Evolutionary conservation across 2,888 invertebrate genomes (phyloP).

Genomic region (Diaphora mendica): DNA sequence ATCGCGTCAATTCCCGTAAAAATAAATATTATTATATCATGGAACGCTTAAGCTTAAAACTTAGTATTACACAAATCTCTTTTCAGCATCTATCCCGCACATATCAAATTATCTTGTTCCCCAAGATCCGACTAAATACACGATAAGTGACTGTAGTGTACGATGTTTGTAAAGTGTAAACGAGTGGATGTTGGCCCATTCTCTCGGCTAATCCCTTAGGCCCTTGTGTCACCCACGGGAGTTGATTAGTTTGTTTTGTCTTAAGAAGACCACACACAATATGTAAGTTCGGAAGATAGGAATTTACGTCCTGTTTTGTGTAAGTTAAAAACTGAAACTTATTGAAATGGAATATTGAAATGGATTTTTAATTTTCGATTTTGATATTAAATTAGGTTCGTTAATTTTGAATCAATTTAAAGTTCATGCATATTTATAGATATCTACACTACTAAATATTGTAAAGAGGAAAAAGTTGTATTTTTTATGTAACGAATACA

Average conservation of each 20-base stretch:
- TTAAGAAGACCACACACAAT: slow-evolving; percentile 28
- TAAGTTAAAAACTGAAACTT: background rate
- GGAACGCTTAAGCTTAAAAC: no score
- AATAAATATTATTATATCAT: no score
- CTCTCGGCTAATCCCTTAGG: slow-evolving; percentile 18
- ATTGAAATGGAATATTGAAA: background rate
- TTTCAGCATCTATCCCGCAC: no score
- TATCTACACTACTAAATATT: no score
- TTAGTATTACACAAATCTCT: no score
- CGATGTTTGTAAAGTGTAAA: slow-evolving; percentile 17
- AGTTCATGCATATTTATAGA: no score
- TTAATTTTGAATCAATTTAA: no score
- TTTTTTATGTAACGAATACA: no score
- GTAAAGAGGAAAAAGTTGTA: no score
- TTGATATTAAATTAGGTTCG: no score
- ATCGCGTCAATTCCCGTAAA: no score
- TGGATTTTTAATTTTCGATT: no score
- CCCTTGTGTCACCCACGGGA: slow-evolving; percentile 12
- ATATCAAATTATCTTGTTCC: background rate
- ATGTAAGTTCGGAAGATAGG: slow-evolving; percentile 1
- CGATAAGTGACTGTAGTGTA: slow-evolving; percentile 10
- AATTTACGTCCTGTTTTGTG: slow-evolving; percentile 4
- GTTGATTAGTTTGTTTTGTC: slow-evolving; percentile 24
- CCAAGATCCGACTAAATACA: background rate
- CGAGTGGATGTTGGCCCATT: slow-evolving; percentile 15